Evolutionary conservation across 2,888 invertebrate species (phyloP), one percentile per base, ranked within the genome.

Genomic region (Drosophila imparisetae): DNA sequence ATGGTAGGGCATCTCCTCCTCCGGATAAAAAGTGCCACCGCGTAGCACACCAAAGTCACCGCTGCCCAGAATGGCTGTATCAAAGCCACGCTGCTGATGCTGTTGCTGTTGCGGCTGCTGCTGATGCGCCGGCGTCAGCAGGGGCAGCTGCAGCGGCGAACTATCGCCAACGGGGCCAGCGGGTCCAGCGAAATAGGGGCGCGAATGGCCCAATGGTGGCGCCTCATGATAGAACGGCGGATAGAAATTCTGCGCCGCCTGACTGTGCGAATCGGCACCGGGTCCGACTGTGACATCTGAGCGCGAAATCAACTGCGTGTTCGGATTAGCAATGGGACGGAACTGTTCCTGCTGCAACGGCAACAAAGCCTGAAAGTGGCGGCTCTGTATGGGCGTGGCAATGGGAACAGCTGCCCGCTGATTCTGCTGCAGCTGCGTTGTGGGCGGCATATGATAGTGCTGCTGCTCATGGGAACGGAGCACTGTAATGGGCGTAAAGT

Each of bases 31-130:
- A 4, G 97, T 97, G 6, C 97, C 98, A 5, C 98, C 98, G 65
- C 95, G 95, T 58, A 98, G 96, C 1, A 98, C 97, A 0, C 97
- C 97, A 87, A 97, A 97, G 92, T 97, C 97, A 1, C 97, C 97
- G 1, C 97, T 97, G 8, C 97, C 96, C 7, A 97, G 93, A 18
- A 97, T 94, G 52, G 95, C 94, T 29, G 95, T 94, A 81, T 95
- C 95, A 2, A 92, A 92, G 34, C 94, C 94, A 0, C 90, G 80
- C 50, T 90, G 92, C 50, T 87, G 77, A 27, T 72, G 90, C n/a
- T 72, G 81, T 24, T 58, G 74, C 29, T 68, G 75, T 1, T 63
- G 75, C 1, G 50, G 74, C 3, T 59, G 78, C 13, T 61, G 50
- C 11, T 65, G 63, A 29, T 66, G 83, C 38, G 72, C 66, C 32